Conservation (phyloP, 2,797 vertebrate genomes). For the Anguilla marmorata region DNA sequence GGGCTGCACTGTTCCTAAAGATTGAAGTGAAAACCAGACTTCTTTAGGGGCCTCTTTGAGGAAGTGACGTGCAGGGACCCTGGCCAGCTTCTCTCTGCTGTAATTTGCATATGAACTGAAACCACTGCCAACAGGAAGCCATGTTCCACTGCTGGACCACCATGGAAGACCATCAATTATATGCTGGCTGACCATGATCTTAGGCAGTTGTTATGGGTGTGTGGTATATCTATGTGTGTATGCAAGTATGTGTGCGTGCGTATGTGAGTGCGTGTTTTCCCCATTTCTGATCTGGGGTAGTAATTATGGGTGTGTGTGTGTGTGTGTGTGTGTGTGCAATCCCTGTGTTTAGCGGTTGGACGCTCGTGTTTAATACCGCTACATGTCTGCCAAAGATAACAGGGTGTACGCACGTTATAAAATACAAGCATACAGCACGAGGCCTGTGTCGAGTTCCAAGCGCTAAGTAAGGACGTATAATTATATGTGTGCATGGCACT, state of each 20-base stretch:
- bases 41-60: not conserved
- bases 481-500: conserved; percentile 34
- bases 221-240: not conserved
- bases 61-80: not conserved
- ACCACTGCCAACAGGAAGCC: not conserved
- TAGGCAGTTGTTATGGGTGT: not conserved
- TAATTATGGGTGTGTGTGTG: not conserved
- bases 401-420: conserved; percentile 28
- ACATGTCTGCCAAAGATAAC: conserved; percentile 35
- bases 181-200: not conserved
- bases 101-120: not conserved
- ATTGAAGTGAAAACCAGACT: not conserved
- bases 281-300: conserved; percentile 20
- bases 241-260: conserved; percentile 17
- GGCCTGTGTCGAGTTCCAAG: conserved; percentile 22
- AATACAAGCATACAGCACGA: conserved; percentile 29
- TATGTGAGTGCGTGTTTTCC: conserved; percentile 18
- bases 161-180: not conserved
- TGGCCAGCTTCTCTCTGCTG: not conserved
- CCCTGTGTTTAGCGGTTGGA: conserved; percentile 8
- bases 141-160: not conserved
- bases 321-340: not conserved
- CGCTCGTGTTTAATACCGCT: conserved; percentile 22
- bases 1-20: not conserved
- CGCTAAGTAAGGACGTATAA: conserved; percentile 46